These are phyloP conservation scores for Heliconius cydno DNA, from an alignment of 2,888 invertebrate species.

Conservation along the genomic window DNA sequence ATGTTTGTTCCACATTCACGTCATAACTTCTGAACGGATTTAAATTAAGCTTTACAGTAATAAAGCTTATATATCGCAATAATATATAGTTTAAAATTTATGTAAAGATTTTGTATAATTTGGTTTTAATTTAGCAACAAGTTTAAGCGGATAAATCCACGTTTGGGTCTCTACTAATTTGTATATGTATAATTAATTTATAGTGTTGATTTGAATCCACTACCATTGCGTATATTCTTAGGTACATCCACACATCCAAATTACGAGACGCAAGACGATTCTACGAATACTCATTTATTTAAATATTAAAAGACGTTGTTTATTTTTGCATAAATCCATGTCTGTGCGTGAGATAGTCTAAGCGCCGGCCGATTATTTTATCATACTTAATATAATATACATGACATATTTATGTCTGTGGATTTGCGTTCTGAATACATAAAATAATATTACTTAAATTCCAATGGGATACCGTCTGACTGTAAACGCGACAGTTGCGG, in stretches of 20 bases:
- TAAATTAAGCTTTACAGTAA: not conserved
- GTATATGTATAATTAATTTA: not conserved
- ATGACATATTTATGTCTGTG: not conserved
- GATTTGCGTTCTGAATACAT: not conserved
- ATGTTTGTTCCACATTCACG: not conserved
- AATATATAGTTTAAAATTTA: not conserved
- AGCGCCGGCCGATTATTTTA: not conserved
- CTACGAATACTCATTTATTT: not conserved
- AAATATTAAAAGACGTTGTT: slow-evolving; percentile 15
- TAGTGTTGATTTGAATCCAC: no score
- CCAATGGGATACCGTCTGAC: not conserved
- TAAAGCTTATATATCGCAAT: not conserved
- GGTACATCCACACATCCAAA: not conserved
- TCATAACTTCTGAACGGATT: not conserved
- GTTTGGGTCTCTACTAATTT: not conserved
- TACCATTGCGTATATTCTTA: not conserved
- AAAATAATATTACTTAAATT: not conserved
- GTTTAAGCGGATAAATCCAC: not conserved
- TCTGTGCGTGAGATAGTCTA: slow-evolving; percentile 19
- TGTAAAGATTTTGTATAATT: not conserved
- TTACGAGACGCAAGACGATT: not conserved
- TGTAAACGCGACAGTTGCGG: not conserved
- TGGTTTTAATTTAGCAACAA: not conserved
- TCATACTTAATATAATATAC: not conserved
- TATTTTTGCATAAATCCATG: slow-evolving; percentile 10